Evolutionary conservation across 2,797 vertebrate species (phyloP), one percentile per base, ranked within the genome.

Genomic region (Poecilia picta): DNA sequence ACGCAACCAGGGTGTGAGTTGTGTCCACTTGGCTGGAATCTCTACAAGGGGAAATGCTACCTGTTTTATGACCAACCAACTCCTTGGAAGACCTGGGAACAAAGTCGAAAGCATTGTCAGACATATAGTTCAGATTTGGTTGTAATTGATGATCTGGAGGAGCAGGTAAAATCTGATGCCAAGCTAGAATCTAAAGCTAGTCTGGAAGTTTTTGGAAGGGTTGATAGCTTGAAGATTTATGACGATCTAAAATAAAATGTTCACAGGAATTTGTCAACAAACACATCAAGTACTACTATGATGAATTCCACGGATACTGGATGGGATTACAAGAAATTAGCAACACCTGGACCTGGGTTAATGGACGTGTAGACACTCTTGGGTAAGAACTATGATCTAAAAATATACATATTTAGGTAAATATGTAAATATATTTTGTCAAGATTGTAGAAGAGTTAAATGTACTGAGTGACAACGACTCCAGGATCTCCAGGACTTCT

Each of bases 221-320:
- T 7, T 51, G 20, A 45, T 64, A 7, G 2, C 10, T 59, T 53
- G 7, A 51, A 25, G 51, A 8, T 53, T 25, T 23, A 53, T 8
- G 1, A 80, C 72, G 23, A 43, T 45, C 28, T n/a, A 5, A 13
- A 7, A 18, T 31, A 47, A 28, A 33, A 28, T 0, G 75, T 28
- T 82, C 76, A 62, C 68, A 95, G 95, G 78, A 83, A 73, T 95
- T 95, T 68, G 81, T 95, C 79, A 82, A 13, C 41, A 81, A 84
- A 1, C 8, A 85, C 51, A 80, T 0, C 0, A 0, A 1, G 0
- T 2, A 0, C 12, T 94, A 93, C 83, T 43, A 0, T 6, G 45
- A 83, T 13, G 0, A 0, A 0, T 0, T 0, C 0, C 91, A 94
- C 7, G 93, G 92, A 20, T 94, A 87, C 89, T 95, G 91, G 86